These are phyloP conservation scores for Caprella mutica DNA, from an alignment of 2,888 invertebrate species.

Conservation along the genomic window DNA sequence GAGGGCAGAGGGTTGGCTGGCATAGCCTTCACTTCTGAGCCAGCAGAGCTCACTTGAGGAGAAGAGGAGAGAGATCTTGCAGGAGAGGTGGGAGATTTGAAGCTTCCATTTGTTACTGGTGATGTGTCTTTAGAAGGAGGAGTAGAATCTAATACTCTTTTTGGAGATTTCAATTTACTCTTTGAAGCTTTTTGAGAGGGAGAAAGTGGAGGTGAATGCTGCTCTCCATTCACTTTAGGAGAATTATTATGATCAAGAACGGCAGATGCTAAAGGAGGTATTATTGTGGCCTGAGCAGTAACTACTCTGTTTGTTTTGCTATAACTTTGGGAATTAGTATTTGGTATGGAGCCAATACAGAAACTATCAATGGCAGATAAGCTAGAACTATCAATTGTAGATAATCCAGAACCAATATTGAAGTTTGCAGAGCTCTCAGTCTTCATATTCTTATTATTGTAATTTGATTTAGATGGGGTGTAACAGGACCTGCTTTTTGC, in stretches of 20 bases:
- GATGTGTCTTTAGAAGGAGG: neutral
- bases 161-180: too few species aligned
- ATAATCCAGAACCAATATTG: neutral
- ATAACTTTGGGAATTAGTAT: neutral
- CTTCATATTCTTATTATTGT: too few species aligned
- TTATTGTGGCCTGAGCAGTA: slow-evolving; percentile 7
- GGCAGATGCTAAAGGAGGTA: slow-evolving; percentile 7
- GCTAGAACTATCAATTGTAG: slow-evolving; percentile 4
- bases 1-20: neutral
- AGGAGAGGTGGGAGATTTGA: neutral
- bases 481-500: too few species aligned
- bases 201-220: too few species aligned
- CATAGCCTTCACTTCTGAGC: slow-evolving; percentile 6
- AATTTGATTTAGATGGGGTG: too few species aligned
- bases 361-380: slow-evolving; percentile 1
- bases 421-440: too few species aligned
- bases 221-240: too few species aligned
- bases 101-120: neutral
- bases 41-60: neutral
- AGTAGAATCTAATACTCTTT: too few species aligned
- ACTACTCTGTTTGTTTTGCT: slow-evolving; percentile 2
- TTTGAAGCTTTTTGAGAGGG: too few species aligned
- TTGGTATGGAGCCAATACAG: neutral
- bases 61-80: neutral
- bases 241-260: slow-evolving; percentile 1